These are phyloP conservation scores for Laspeyria flexula DNA, from an alignment of 2,888 invertebrate genomes.

Conservation along the genomic window DNA sequence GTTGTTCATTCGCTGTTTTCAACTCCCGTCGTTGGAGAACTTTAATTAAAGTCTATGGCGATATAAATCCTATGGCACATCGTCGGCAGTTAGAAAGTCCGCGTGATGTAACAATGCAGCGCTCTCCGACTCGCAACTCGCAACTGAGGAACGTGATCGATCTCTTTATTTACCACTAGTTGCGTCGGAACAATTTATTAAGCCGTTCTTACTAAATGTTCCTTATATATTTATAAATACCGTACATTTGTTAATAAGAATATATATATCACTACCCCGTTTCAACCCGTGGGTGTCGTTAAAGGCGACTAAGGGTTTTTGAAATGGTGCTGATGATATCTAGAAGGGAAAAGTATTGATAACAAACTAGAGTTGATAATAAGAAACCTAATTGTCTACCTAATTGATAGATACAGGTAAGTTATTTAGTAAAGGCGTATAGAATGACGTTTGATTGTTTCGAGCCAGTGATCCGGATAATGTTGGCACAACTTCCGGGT, in stretches of 20 bases:
- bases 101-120: constrained; percentile 74
- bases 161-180: constrained; percentile 55
- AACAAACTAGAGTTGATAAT: no score
- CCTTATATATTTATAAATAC: no score
- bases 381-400: no score
- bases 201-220: no score
- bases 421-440: constrained; percentile 9
- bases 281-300: no score
- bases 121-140: constrained; percentile 45
- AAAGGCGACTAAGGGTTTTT: no score
- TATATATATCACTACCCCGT: no score
- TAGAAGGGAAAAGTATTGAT: no score
- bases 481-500: constrained; percentile 51
- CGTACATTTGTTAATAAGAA: no score
- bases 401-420: no score
- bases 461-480: constrained; percentile 47
- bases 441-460: constrained; percentile 31
- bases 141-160: constrained; percentile 63
- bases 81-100: constrained; percentile 73
- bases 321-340: no score
- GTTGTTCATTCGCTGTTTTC: constrained; percentile 63
- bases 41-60: constrained; percentile 74
- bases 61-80: constrained; percentile 72
- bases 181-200: constrained; percentile 50
- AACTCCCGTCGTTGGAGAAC: constrained; percentile 58